Evolutionary conservation across 2,113 vertebrate species (phyloP).

Genomic region (Menura novaehollandiae): DNA sequence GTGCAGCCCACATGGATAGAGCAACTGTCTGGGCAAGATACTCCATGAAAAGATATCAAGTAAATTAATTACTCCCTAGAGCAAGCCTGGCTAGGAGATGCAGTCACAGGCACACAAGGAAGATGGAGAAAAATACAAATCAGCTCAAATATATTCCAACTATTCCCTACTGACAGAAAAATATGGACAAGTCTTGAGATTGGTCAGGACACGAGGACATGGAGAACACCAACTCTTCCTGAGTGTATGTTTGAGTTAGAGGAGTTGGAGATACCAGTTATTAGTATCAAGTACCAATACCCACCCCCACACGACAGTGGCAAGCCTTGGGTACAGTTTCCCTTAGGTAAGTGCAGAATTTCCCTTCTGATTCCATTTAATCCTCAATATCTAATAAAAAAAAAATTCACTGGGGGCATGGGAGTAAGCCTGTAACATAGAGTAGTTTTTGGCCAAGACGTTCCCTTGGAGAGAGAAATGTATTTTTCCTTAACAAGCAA

Average conservation of each 20-base stretch:
- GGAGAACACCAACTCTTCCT: neutral
- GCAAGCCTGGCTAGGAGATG: neutral
- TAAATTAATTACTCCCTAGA: neutral
- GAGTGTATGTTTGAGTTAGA: neutral
- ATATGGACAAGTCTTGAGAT: neutral
- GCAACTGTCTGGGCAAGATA: neutral
- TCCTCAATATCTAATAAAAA: neutral
- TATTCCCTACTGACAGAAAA: neutral
- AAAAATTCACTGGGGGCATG: fast-evolving
- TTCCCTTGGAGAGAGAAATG: neutral
- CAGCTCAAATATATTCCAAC: neutral
- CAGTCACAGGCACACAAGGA: neutral
- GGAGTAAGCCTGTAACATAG: neutral
- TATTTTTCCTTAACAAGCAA: neutral
- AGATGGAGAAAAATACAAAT: neutral
- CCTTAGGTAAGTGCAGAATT: neutral
- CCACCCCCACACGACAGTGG: neutral
- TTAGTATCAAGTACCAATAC: neutral
- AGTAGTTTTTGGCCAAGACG: neutral
- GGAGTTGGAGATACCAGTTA: neutral
- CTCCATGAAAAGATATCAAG: neutral
- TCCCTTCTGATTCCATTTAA: neutral
- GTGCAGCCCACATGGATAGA: neutral
- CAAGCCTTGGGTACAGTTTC: neutral
- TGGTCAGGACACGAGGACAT: neutral